phyloP scores from a whole-genome alignment of 2,113 vertebrate genomes.

The Bettongia penicillata region DNA sequence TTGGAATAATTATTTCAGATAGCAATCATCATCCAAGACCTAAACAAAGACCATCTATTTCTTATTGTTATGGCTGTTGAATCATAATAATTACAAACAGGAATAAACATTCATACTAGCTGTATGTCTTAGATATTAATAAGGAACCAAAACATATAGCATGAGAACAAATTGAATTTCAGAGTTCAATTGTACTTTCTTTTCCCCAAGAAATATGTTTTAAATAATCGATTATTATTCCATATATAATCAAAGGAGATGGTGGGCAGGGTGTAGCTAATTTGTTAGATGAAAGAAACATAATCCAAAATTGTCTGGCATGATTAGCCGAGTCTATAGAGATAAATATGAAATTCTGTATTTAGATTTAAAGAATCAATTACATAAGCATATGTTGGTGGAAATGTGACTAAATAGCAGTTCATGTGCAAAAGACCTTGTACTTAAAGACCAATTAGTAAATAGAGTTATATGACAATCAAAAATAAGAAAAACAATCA shows the following conservation, averaged over 20 bases:
- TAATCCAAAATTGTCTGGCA: background rate
- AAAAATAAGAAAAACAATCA: background rate
- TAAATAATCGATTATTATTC: background rate
- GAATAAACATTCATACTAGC: background rate
- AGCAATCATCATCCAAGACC: background rate
- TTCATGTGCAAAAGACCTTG: background rate
- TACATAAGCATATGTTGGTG: background rate
- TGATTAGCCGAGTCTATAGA: background rate
- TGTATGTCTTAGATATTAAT: background rate
- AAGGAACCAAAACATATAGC: background rate
- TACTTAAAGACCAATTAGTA: background rate
- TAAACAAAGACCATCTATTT: background rate
- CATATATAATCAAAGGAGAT: background rate
- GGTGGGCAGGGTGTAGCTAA: background rate
- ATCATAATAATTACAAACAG: background rate
- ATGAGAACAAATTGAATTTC: background rate
- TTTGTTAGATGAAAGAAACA: background rate
- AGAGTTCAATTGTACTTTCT: background rate
- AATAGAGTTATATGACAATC: background rate
- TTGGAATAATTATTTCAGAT: background rate
- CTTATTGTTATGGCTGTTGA: background rate
- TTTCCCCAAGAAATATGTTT: background rate
- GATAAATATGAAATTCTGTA: background rate
- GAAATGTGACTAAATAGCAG: background rate
- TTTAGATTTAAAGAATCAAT: background rate